Conservation (phyloP, 1,140 invertebrate genomes). For the Macrotrachela quadricornifera region DNA sequence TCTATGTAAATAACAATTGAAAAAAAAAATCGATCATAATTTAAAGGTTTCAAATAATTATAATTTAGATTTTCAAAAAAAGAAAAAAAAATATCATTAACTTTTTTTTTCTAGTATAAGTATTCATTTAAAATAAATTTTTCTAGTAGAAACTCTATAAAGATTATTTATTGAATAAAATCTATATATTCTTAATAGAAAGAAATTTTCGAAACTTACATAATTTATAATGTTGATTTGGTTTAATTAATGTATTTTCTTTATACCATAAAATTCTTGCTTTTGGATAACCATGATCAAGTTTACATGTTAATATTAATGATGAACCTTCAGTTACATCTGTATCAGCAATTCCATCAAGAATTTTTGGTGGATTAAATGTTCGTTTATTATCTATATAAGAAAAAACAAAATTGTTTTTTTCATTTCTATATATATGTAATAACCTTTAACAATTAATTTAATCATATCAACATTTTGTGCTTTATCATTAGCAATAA, state of each 20-base stretch:
- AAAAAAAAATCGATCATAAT: background rate
- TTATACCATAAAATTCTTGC: background rate
- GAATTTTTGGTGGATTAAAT: background rate
- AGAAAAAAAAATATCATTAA: too few species aligned
- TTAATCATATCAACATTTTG: background rate
- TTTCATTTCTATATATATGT: background rate
- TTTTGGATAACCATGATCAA: slow-evolving; percentile 1
- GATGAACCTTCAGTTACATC: background rate
- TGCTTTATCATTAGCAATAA: background rate
- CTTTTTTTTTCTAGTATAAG: too few species aligned
- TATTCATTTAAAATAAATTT: too few species aligned
- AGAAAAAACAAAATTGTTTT: background rate
- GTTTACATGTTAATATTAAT: background rate
- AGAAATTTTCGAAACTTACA: background rate
- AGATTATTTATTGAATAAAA: too few species aligned
- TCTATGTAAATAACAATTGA: background rate
- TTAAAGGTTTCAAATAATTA: background rate
- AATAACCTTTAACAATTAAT: background rate
- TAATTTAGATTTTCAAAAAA: too few species aligned
- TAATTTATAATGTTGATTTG: background rate
- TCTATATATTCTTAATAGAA: too few species aligned
- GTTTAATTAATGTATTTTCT: background rate
- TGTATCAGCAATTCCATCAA: background rate
- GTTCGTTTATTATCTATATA: background rate
- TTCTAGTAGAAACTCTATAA: too few species aligned